Base-by-base conservation (phyloP, 2,113 vertebrate genomes). In the Hassar affinis region DNA sequence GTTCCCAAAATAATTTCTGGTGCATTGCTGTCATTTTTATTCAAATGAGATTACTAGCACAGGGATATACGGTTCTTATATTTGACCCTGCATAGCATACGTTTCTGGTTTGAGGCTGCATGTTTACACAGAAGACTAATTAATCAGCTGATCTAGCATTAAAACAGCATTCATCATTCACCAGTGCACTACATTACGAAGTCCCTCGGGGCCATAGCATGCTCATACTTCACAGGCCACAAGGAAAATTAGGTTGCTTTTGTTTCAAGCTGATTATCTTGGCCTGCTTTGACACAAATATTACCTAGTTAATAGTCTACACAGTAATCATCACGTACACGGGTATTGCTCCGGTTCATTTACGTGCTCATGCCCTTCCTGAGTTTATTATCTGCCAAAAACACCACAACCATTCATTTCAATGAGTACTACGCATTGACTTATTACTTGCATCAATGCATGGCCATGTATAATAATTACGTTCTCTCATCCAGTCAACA, bases 131-230 rank as follows among this genome's bases (percentile, higher is more conserved):
- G 51, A 52, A 52, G n/a, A 77, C 18, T 38, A 35, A 77, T 77
- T 77, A 77, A 77, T 77, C 51, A 77, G 30, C 51, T 56, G 75
- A 77, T 77, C 75, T 11, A 35, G 30, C 51, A 18, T 51, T 25
- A 56, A 56, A 77, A 6, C 75, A 56, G 3, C 30, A 35, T 77
- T 77, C 51, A 77, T 54, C 30, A 77, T 25, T 56, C 30, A 56
- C 25, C 56, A 56, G 49, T 4, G 18, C 27, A 35, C 51, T 56
- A 38, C 8, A 56, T 56, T 77, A 38, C 6, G 3, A 76, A 38
- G 52, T 77, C 51, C 51, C 75, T 20, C 12, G 30, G 38, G 51
- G 75, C 75, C 17, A 77, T 1, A 35, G 30, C 30, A 56, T 0
- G 30, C 30, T 56, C 30, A 33, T 49, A 33, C 49, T 54, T 54